Evolutionary conservation across 2,888 invertebrate species (phyloP).

Genomic region (Metellina segmentata): DNA sequence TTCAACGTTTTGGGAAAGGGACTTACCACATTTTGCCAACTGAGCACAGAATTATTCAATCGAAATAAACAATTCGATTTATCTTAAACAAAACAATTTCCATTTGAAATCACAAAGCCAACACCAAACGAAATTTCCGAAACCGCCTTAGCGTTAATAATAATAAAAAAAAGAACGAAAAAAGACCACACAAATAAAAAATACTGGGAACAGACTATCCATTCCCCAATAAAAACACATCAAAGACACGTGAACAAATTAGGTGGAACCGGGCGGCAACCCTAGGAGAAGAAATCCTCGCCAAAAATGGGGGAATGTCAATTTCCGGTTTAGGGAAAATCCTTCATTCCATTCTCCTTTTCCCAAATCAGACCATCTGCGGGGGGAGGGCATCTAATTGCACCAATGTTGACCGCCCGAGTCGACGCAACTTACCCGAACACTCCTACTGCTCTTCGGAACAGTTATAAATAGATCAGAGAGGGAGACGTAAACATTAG

Average conservation of each 20-base stretch:
- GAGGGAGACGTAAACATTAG: slow-evolving; percentile 41
- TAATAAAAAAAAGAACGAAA: too few species aligned
- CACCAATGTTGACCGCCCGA: slow-evolving; percentile 41
- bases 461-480: slow-evolving; percentile 49
- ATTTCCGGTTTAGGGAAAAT: slow-evolving; percentile 36
- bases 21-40: too few species aligned
- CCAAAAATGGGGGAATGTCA: slow-evolving; percentile 24
- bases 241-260: neutral
- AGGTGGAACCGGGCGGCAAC: neutral
- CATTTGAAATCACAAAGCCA: neutral
- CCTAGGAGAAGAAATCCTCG: slow-evolving; percentile 5
- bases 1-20: too few species aligned
- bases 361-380: slow-evolving; percentile 2
- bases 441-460: neutral
- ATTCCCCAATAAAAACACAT: neutral
- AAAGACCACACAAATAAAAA: too few species aligned
- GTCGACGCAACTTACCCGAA: slow-evolving; percentile 7
- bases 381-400: slow-evolving; percentile 10
- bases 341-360: neutral
- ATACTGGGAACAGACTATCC: neutral
- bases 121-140: neutral
- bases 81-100: neutral
- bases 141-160: too few species aligned
- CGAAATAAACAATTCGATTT: too few species aligned
- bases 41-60: too few species aligned